Base-by-base conservation (phyloP, 1,140 invertebrate genomes). In the Lasaia peninsularis region DNA sequence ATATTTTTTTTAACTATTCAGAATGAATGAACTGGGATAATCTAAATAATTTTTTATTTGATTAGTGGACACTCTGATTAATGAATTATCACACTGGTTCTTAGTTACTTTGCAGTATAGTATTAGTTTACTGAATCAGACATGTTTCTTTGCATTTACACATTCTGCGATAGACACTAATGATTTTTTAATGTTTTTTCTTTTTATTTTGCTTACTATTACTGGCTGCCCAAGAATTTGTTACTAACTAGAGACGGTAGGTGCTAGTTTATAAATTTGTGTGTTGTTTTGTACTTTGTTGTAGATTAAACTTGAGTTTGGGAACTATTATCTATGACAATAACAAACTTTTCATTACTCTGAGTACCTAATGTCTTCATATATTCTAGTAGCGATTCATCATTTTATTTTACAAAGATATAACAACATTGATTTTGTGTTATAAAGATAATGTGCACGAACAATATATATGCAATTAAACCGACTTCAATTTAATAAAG, bases 141-240 rank as follows among this genome's bases (percentile, higher is more conserved):
- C 24, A n/a, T 44, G 10, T n/a, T 20, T 44, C 18, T 20, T 44
- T 44, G 35, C 35, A 40, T 14, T 40, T 16, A 40, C 35, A 40
- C 35, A 40, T 12, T 16, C 16, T 40, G 40, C 40, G 20, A 44
- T 44, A 44, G 40, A 44, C 40, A 44, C 40, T 44, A 44, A 44
- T 21, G 18, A 44, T 44, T 44, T 20, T 44, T 44, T 44, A 44
- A 44, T 55, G 37, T 55, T 28, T 55, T 55, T 55, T 40, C 40
- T 40, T 55, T 55, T 55, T 55, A 55, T 55, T 55, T 55, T 55
- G 53, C 53, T 55, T 55, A 55, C 53, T 55, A 55, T 55, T 55
- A 54, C 53, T 55, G 53, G 53, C 53, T 28, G 37, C 53, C 53
- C 53, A 55, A 55, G 53, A 55, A 55, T 55, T 40, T 55, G 34